These are phyloP conservation scores for Agonopterix heracliana DNA, from an alignment of 2,888 invertebrate species.

Conservation along the genomic window DNA sequence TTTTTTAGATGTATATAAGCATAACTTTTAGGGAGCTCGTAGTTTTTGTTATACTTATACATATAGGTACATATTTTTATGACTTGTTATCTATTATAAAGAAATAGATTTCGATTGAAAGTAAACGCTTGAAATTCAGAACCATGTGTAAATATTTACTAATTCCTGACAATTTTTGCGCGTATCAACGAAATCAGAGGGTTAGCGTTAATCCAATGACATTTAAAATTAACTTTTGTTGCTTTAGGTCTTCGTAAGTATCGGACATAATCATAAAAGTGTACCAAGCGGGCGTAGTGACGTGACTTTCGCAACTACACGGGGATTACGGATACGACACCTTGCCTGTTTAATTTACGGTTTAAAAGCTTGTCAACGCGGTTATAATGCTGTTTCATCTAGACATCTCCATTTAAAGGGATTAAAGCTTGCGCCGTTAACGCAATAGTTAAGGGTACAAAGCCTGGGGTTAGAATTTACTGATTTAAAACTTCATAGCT, in stretches of 20 bases:
- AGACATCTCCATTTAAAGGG: slow-evolving; percentile 53
- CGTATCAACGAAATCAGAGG: slow-evolving; percentile 13
- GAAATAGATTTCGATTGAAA: background rate
- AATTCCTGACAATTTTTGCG: background rate
- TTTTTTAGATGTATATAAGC: background rate
- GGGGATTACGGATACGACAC: slow-evolving; percentile 57
- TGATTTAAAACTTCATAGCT: background rate
- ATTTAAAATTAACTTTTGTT: slow-evolving; percentile 61
- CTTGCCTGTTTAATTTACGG: slow-evolving; percentile 52
- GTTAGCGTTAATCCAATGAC: slow-evolving; percentile 52
- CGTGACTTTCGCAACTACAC: slow-evolving; percentile 46
- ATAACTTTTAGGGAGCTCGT: background rate
- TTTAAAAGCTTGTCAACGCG: slow-evolving; percentile 62
- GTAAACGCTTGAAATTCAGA: no score
- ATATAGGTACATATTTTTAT: background rate
- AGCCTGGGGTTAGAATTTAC: background rate
- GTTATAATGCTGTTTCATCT: slow-evolving; percentile 43
- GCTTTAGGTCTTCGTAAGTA: slow-evolving; percentile 40
- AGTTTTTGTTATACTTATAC: no score
- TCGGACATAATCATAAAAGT: slow-evolving; percentile 36
- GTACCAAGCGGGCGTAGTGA: slow-evolving; percentile 28
- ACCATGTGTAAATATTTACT: no score
- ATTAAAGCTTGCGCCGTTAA: slow-evolving; percentile 44
- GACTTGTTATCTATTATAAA: background rate
- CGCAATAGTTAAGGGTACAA: slow-evolving; percentile 21